Conservation (phyloP, 1,140 invertebrate species). For the Doryteuthis pealeii region DNA sequence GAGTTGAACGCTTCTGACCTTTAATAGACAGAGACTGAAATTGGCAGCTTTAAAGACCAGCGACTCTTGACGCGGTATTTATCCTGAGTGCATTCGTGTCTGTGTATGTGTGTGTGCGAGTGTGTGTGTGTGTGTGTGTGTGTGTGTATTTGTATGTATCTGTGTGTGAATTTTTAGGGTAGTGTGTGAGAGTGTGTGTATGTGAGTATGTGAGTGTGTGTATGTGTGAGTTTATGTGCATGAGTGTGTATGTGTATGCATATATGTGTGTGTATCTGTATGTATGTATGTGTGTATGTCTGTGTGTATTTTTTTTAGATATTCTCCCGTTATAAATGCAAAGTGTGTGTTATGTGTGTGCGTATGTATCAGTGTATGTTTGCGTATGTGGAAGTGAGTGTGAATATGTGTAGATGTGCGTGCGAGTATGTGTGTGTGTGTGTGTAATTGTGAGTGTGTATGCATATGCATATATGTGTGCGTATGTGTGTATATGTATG, state of each 20-base stretch:
- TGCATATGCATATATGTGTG: neutral
- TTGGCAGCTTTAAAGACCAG: too few species aligned
- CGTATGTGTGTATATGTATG: neutral
- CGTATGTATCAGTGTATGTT: neutral
- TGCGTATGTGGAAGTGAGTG: neutral
- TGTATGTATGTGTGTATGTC: neutral
- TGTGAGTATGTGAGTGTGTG: too few species aligned
- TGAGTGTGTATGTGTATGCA: neutral
- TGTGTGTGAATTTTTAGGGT: neutral
- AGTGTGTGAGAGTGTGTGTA: neutral
- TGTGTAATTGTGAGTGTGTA: constrained; percentile 5
- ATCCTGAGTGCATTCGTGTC: neutral
- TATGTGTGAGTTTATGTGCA: too few species aligned
- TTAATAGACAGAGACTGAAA: too few species aligned
- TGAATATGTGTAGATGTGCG: neutral
- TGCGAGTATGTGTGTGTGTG: neutral
- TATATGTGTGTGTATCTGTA: neutral
- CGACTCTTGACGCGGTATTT: too few species aligned
- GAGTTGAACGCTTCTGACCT: too few species aligned
- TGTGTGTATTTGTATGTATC: too few species aligned
- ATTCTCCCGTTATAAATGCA: constrained; percentile 14
- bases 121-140: too few species aligned
- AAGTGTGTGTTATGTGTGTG: constrained; percentile 6
- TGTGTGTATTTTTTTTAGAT: constrained; percentile 8
- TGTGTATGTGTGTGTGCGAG: neutral